phyloP scores from a whole-genome alignment of 2,113 vertebrate genomes.

The Myrmophylax atrothorax region DNA sequence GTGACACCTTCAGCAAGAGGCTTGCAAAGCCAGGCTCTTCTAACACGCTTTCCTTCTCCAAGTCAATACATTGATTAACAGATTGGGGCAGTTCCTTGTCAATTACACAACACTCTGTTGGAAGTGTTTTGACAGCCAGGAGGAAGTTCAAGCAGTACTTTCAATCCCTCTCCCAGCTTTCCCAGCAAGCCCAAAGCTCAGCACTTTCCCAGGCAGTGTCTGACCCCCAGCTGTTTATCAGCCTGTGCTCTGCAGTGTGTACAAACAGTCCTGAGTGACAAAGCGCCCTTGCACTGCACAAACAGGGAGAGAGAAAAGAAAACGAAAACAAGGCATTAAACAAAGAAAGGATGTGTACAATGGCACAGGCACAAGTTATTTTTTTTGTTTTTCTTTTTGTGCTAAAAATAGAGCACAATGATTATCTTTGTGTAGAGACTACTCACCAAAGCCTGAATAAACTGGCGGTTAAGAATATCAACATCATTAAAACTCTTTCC shows the following conservation, averaged over 20 bases:
- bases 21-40: not conserved
- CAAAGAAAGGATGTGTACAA: conserved; percentile 21
- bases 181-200: not conserved
- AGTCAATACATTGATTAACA: not conserved
- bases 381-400: not conserved
- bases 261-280: not conserved
- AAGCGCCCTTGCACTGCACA: not conserved
- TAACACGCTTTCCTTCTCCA: not conserved
- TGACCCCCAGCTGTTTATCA: not conserved
- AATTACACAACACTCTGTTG: not conserved
- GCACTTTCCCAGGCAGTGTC: not conserved
- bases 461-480: not conserved
- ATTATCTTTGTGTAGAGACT: conserved; percentile 16
- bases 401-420: conserved; percentile 35
- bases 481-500: not conserved
- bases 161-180: not conserved
- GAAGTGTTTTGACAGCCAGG: not conserved
- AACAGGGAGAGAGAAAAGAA: not conserved
- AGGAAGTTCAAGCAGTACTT: not conserved
- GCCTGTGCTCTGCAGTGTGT: not conserved
- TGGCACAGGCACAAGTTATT: not conserved
- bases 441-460: conserved; percentile 18
- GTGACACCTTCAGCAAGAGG: not conserved
- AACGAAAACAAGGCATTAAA: conserved; percentile 10
- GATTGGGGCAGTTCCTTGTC: not conserved